phyloP scores from a whole-genome alignment of 2,113 vertebrate species.

The Ammospiza nelsoni region DNA sequence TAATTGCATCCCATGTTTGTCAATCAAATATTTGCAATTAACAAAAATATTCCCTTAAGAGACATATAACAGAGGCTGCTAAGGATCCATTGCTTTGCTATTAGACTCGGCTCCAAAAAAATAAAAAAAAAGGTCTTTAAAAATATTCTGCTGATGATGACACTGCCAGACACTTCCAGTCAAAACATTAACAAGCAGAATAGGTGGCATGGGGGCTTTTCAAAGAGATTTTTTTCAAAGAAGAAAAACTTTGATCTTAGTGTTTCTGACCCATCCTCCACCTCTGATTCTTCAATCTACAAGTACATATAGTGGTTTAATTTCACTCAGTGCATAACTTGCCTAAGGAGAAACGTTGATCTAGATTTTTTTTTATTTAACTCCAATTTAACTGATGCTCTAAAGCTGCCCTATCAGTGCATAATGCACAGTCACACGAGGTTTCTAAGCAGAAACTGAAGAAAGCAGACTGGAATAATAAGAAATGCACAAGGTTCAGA shows the following conservation, averaged over 20 bases:
- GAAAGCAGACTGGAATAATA: constrained; percentile 72
- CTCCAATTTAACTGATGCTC: constrained; percentile 78
- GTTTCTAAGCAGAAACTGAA: constrained; percentile 64
- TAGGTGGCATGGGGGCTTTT: constrained; percentile 77
- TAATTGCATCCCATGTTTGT: constrained; percentile 94
- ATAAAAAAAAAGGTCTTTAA: constrained; percentile 58
- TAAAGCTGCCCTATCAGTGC: constrained; percentile 57
- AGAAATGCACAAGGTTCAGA: constrained; percentile 53
- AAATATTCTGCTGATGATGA: constrained; percentile 74
- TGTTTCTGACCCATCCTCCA: constrained; percentile 81
- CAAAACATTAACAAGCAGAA: constrained; percentile 82
- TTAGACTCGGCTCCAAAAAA: constrained; percentile 60
- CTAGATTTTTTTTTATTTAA: constrained; percentile 78
- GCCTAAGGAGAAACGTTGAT: constrained; percentile 83
- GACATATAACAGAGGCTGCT: constrained; percentile 78
- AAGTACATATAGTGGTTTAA: constrained; percentile 78
- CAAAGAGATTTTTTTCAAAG: constrained; percentile 81
- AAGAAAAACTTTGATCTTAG: constrained; percentile 80
- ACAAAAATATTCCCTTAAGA: constrained; percentile 88
- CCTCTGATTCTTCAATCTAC: constrained; percentile 78
- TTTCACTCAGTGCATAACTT: constrained; percentile 81
- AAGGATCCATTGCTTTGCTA: constrained; percentile 73
- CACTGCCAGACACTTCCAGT: constrained; percentile 75
- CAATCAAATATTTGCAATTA: constrained; percentile 94
- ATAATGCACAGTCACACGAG: constrained; percentile 30